Conservation (phyloP, 2,113 vertebrate species). For the Prochilodus magdalenae region DNA sequence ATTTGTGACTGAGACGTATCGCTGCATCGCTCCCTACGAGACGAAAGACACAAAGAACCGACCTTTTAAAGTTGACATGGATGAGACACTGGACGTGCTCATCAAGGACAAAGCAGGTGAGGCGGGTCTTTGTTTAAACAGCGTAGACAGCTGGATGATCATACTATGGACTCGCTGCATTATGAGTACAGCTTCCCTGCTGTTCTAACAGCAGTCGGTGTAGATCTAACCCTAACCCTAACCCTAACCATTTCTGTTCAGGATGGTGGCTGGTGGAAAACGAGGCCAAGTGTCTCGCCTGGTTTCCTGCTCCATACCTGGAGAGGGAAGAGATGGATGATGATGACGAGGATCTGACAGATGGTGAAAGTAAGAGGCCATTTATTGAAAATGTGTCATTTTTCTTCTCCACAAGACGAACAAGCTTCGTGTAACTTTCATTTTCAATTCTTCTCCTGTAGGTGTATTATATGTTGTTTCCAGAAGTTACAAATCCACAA, state of each 20-base stretch:
- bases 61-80: slow-evolving; percentile 74
- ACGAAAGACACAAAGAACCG: slow-evolving; percentile 86
- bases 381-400: background rate
- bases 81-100: slow-evolving; percentile 84
- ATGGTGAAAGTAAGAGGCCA: slow-evolving; percentile 59
- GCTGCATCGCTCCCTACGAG: slow-evolving; percentile 82
- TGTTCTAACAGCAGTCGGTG: background rate
- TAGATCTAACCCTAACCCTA: background rate
- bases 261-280: slow-evolving; percentile 97
- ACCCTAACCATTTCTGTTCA: slow-evolving; percentile 57
- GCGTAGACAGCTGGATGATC: background rate
- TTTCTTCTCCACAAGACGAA: background rate
- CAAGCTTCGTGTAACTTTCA: too few relatives aligned
- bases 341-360: slow-evolving; percentile 28
- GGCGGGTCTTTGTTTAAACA: background rate
- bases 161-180: too few relatives aligned
- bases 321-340: slow-evolving; percentile 66
- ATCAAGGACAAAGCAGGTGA: slow-evolving; percentile 89
- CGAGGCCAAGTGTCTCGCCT: slow-evolving; percentile 80
- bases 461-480: slow-evolving; percentile 75
- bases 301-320: slow-evolving; percentile 95
- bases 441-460: slow-evolving; percentile 53
- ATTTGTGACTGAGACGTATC: slow-evolving; percentile 79
- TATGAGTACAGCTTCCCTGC: background rate
- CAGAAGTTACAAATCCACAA: slow-evolving; percentile 76